A percentile compares a stretch with the other conserved stretches of the same genome.
These are phyloP conservation scores for Lemur catta DNA, from an alignment of 2,797 vertebrate genomes.

Conservation along the genomic window DNA sequence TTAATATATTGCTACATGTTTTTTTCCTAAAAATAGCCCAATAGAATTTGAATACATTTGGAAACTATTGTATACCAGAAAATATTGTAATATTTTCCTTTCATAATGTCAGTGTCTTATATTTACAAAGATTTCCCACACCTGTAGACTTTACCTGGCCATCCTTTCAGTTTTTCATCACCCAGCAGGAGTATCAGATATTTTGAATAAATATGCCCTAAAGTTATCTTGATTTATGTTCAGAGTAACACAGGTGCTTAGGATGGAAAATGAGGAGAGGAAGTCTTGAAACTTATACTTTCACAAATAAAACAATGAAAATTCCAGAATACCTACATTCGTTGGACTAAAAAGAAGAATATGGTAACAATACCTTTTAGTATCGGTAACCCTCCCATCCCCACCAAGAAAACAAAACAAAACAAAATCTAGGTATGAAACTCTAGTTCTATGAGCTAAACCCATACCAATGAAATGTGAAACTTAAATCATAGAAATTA, in stretches of 20 bases:
- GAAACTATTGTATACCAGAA: neutral
- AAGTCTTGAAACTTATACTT: conserved; percentile 6
- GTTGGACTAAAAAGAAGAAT: neutral
- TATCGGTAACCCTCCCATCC: neutral
- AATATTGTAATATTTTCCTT: neutral
- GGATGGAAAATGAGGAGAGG: neutral
- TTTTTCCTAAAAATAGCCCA: neutral
- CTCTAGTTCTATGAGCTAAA: neutral
- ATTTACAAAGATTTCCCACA: neutral
- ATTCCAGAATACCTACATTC: neutral
- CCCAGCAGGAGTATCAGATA: neutral
- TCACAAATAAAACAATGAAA: conserved; percentile 25
- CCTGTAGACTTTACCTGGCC: neutral
- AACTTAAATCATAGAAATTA: conserved; percentile 69
- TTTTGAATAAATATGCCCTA: neutral
- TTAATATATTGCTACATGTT: neutral
- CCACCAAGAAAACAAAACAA: neutral
- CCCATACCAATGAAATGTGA: conserved; percentile 61
- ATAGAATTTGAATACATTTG: neutral
- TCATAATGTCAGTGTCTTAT: neutral
- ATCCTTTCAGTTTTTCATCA: neutral
- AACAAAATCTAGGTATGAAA: neutral
- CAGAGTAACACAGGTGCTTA: neutral
- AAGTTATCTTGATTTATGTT: neutral
- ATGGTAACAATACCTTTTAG: neutral